These are phyloP conservation scores for Glaucomys volans DNA, from an alignment of 2,113 vertebrate species.

Conservation along the genomic window DNA sequence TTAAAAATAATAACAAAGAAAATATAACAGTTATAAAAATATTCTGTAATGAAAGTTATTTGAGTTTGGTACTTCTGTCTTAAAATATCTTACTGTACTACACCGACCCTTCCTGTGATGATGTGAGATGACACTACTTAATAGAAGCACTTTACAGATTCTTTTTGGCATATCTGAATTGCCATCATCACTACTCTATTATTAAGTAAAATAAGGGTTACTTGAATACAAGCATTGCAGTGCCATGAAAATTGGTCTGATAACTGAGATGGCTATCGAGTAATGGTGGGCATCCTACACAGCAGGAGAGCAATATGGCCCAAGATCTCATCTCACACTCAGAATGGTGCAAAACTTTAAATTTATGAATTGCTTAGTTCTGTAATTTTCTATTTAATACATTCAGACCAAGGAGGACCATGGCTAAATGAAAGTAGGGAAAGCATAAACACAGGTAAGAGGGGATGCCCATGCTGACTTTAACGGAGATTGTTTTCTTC, in stretches of 20 bases:
- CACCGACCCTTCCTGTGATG: neutral
- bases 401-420: neutral
- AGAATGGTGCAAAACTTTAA: neutral
- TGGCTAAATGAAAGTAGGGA: neutral
- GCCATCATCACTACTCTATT: neutral
- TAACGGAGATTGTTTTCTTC: too few species aligned
- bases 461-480: neutral
- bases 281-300: rapidly evolving
- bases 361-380: neutral
- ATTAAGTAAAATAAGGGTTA: neutral
- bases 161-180: neutral
- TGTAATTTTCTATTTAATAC: neutral
- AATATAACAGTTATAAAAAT: neutral
- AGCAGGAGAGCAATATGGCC: neutral
- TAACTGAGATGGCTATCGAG: neutral
- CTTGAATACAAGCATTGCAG: neutral
- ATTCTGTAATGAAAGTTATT: neutral
- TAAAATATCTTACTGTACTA: neutral
- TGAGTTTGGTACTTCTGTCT: neutral
- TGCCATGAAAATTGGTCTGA: neutral
- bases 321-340: neutral
- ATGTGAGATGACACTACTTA: too few species aligned
- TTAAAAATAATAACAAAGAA: neutral
- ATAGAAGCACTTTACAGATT: neutral
- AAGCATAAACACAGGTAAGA: neutral